A percentile compares a stretch with the other conserved stretches of the same genome.
phyloP scores from a whole-genome alignment of 2,888 invertebrate genomes.

The Chrysolina americana region DNA sequence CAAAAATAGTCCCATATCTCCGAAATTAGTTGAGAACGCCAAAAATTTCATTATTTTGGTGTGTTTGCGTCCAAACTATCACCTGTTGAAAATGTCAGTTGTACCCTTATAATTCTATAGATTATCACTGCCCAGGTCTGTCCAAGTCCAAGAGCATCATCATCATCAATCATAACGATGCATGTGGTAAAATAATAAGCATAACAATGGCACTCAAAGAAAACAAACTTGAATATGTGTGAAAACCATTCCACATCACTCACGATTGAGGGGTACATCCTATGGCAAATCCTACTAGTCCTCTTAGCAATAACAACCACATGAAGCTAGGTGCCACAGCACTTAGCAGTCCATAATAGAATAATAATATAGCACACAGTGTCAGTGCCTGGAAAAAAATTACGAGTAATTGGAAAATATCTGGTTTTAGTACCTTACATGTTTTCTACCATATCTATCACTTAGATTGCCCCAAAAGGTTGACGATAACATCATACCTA shows the following conservation, averaged over 20 bases:
- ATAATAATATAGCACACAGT: slow-evolving; percentile 89
- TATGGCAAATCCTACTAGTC: slow-evolving; percentile 95
- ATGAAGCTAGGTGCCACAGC: slow-evolving; percentile 92
- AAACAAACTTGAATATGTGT: too few species aligned
- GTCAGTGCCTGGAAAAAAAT: slow-evolving; percentile 80
- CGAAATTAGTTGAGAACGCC: too few species aligned
- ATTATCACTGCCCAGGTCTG: neutral
- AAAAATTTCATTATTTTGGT: too few species aligned
- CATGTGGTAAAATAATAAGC: neutral
- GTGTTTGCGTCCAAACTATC: too few species aligned
- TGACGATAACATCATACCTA: slow-evolving; percentile 97
- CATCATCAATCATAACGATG: neutral
- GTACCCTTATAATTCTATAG: too few species aligned
- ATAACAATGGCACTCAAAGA: neutral
- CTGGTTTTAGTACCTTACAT: slow-evolving; percentile 71
- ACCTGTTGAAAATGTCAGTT: too few species aligned
- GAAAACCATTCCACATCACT: slow-evolving; percentile 68
- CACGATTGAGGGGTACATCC: slow-evolving; percentile 98
- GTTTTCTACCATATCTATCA: slow-evolving; percentile 92
- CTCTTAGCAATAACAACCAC: slow-evolving; percentile 91
- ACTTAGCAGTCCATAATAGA: slow-evolving; percentile 92
- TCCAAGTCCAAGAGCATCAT: neutral
- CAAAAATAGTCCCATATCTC: too few species aligned
- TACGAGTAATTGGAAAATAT: slow-evolving; percentile 27
- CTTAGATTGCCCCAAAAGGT: slow-evolving; percentile 97